These are phyloP conservation scores for Drosophila demipolita DNA, from an alignment of 2,888 invertebrate species.

Conservation along the genomic window DNA sequence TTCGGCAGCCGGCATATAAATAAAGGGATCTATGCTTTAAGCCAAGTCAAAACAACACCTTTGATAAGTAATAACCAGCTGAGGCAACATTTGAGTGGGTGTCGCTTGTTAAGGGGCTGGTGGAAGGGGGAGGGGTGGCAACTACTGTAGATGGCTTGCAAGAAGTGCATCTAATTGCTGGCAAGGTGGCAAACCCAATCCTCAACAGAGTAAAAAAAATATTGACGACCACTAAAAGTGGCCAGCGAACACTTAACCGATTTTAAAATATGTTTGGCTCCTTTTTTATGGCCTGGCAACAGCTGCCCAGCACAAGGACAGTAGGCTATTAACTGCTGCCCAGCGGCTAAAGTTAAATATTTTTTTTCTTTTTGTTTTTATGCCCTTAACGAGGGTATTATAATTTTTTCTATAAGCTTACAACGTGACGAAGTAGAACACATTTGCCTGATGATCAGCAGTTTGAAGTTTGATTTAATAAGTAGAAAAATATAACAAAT, in stretches of 20 bases:
- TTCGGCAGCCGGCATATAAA: slow-evolving; percentile 12
- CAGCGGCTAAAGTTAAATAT: slow-evolving; percentile 19
- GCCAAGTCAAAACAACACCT: background rate
- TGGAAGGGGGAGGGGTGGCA: background rate
- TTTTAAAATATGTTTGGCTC: slow-evolving; percentile 73
- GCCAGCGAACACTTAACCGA: slow-evolving; percentile 75
- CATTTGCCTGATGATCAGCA: background rate
- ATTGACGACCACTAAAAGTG: slow-evolving; percentile 58
- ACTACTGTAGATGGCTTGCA: slow-evolving; percentile 29
- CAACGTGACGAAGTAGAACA: too few species aligned
- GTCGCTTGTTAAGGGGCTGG: background rate
- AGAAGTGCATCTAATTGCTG: slow-evolving; percentile 57
- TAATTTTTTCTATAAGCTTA: background rate
- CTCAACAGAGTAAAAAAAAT: background rate
- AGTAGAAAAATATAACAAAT: too few species aligned
- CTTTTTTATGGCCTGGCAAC: slow-evolving; percentile 59
- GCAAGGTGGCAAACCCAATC: slow-evolving; percentile 34
- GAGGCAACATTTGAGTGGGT: background rate
- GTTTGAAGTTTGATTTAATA: too few species aligned
- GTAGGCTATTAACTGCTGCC: slow-evolving; percentile 50
- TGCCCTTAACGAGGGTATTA: background rate
- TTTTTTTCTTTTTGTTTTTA: background rate
- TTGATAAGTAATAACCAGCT: background rate
- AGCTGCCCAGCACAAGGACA: slow-evolving; percentile 44
- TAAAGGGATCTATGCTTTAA: background rate